Evolutionary conservation across 2,113 vertebrate species (phyloP), one percentile per base, ranked within the genome.

Genomic region (Tychaedon coryphoeus): DNA sequence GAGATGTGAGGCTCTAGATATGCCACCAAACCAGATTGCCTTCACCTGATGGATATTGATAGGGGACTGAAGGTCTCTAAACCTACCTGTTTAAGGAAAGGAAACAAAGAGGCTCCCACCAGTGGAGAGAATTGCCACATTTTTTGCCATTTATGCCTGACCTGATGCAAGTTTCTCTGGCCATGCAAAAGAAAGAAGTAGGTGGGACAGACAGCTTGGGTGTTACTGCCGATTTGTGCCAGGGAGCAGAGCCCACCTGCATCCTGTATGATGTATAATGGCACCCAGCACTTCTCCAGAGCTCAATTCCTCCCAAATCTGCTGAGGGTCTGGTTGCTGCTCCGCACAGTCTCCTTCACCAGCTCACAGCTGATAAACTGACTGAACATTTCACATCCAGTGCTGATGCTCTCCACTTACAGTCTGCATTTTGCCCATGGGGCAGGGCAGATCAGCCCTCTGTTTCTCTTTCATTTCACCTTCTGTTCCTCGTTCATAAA

Each of bases 371-470:
- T 70, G 65, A 70, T 31, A 71, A 95, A 54, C 75, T 67, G 61
- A 88, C 13, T 62, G 56, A 80, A 85, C 47, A 51, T 93, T 74
- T 79, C 67, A 34, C 2, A 8, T 62, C 34, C 47, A 42, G 26
- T 28, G 20, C 29, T 74, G 57, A 36, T 31, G 33, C 31, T 74
- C 64, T 90, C 48, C 5, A 2, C 48, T 84, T 57, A 57, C 14
- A 0, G 0, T 28, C 89, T 79, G 74, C 62, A 50, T 90, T 82
- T 91, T 12, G 2, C 47, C 72, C 71, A 77, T 0, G 0, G 33
- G 60, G 81, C 36, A 88, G 29, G 79, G n/a, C 43, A 88, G 54
- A 80, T 71, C 70, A 73, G 34, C 8, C 9, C 34, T 51, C 22
- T 1, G 0, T 53, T 93, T 71, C 75, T 92, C 60, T 38, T 86